Conservation (phyloP, 2,113 vertebrate genomes). For the Urocitellus parryii region DNA sequence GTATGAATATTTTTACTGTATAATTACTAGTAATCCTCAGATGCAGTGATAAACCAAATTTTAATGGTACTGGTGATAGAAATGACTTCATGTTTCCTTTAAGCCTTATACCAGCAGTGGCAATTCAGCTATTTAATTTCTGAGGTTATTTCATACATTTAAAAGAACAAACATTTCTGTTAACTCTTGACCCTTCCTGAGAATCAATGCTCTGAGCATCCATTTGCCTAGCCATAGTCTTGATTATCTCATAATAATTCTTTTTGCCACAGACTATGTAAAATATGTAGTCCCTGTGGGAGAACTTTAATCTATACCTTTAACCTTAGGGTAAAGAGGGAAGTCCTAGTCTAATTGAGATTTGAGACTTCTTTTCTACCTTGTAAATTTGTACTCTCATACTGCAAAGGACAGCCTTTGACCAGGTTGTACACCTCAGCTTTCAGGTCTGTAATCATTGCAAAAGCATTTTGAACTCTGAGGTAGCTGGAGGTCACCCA, state of each 20-base stretch:
- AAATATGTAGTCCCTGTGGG: not conserved
- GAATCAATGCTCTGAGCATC: not conserved
- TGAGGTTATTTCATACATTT: not conserved
- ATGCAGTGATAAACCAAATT: not conserved
- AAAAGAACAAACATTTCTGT: not conserved
- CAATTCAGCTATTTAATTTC: not conserved
- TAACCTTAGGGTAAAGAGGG: not conserved
- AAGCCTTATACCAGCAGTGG: not conserved
- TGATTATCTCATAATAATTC: not conserved
- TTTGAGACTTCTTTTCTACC: not conserved
- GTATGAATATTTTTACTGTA: conserved; percentile 25
- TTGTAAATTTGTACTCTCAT: not conserved
- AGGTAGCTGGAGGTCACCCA: too few species aligned
- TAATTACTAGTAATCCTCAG: conserved; percentile 21
- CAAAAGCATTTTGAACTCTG: too few species aligned
- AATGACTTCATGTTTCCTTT: not conserved
- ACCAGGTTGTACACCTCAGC: too few species aligned
- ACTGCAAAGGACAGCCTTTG: too few species aligned
- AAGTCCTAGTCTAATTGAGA: not conserved
- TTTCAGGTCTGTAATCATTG: too few species aligned
- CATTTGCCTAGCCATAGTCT: not conserved
- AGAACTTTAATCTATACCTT: not conserved
- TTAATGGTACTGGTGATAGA: not conserved
- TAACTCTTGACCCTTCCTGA: not conserved
- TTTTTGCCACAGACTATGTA: not conserved